Evolutionary conservation across 2,888 invertebrate species (phyloP), one percentile per base, ranked within the genome.

Genomic region (Cryptus armator): DNA sequence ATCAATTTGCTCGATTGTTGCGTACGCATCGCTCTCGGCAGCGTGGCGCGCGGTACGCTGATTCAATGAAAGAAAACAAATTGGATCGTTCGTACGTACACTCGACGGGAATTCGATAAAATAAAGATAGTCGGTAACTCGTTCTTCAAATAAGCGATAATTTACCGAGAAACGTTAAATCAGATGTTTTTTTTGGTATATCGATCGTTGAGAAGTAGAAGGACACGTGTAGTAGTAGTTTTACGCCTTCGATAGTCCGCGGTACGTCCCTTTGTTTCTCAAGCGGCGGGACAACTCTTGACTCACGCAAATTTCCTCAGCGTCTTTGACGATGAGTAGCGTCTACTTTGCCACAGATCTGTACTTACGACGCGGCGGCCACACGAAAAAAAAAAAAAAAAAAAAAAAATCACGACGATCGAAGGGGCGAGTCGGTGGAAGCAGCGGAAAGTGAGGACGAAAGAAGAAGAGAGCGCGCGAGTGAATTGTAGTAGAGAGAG

Each of bases 401-500:
- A 16, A 53, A 51, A 53, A 24, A 24, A 24, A 24, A 24, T 3
- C 24, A 24, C 24, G 24, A 24, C 2, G 51, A 53, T 37, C 51
- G n/a, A 32, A 16, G 16, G n/a, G 5, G 24, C 67, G 70, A 48
- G 37, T 53, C 70, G 51, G 32, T 14, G 37, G 51, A 70, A 70
- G 70, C 70, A 48, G 32, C 70, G 48, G 51, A 48, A 37, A n/a
- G 37, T 32, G 48, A 51, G 32, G 10, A 53, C 32, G 10, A 53
- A 16, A 46, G 24, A 37, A n/a, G 32, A 70, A n/a, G 5, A 16
- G 53, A 7, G 53, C 16, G 51, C 12, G 16, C 7, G 53, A 53
- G 53, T 53, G 16, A 19, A 70, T 29, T 51, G 51, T 32, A 70
- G 32, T 12, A 48, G 16, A 70, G 51, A 1, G 32, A 4, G 19